Percentiles rank a stretch among this genome's conserved stretches.
These are phyloP conservation scores for Rousettus leschenaultii DNA, from an alignment of 2,113 vertebrate species.

Conservation along the genomic window DNA sequence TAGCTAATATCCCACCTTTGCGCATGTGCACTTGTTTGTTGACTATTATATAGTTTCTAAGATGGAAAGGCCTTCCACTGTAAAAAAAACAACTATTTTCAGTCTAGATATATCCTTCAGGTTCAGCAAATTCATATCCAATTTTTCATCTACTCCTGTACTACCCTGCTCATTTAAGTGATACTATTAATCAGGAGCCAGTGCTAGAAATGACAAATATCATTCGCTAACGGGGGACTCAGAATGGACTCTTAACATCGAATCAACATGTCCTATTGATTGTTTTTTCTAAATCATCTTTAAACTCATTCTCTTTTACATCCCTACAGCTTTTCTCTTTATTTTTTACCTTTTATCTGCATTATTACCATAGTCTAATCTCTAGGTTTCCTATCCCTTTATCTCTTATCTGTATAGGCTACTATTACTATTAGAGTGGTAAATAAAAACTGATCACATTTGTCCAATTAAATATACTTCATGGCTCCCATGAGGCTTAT, in stretches of 20 bases:
- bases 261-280: not conserved
- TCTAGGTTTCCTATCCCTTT: not conserved
- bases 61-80: not conserved
- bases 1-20: not conserved
- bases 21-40: not conserved
- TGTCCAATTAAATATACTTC: conserved; percentile 11
- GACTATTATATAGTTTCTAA: not conserved
- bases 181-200: not conserved
- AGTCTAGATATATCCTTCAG: not conserved
- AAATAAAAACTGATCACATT: not conserved
- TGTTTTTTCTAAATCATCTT: not conserved
- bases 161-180: not conserved
- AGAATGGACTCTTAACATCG: not conserved
- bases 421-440: not conserved
- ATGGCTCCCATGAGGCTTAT: not conserved
- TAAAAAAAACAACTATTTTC: not conserved
- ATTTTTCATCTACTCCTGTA: not conserved
- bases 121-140: not conserved
- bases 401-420: not conserved
- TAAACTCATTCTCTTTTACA: not conserved
- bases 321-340: not conserved
- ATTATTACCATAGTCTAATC: not conserved
- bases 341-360: not conserved
- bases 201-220: not conserved
- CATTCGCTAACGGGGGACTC: not conserved